Evolutionary conservation across 2,888 invertebrate genomes (phyloP).

Genomic region (Epinotia nisella): DNA sequence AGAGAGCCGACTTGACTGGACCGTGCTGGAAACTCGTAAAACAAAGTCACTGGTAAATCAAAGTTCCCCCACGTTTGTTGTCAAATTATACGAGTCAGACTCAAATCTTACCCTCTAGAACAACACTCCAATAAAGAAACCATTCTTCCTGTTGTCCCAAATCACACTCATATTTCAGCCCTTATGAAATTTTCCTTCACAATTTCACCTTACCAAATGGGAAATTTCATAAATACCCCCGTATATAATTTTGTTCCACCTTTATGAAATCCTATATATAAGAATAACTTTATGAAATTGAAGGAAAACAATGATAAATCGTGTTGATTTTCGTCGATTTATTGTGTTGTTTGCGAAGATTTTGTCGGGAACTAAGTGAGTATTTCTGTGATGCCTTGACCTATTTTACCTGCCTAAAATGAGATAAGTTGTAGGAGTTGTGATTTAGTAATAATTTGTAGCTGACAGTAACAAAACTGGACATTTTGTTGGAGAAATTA

Average conservation of each 20-base stretch:
- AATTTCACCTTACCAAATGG: slow-evolving; percentile 26
- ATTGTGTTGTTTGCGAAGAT: slow-evolving; percentile 39
- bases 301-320: slow-evolving; percentile 41
- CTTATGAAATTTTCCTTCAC: slow-evolving; percentile 37
- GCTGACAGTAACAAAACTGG: background rate
- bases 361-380: slow-evolving; percentile 19
- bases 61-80: background rate
- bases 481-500: background rate
- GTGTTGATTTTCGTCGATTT: slow-evolving; percentile 27
- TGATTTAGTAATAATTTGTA: background rate
- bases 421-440: background rate
- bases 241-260: slow-evolving; percentile 19
- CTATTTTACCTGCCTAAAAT: slow-evolving; percentile 12
- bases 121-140: slow-evolving; percentile 18
- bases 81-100: background rate
- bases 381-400: slow-evolving; percentile 7
- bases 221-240: slow-evolving; percentile 38
- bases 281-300: slow-evolving; percentile 38
- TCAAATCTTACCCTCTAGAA: background rate
- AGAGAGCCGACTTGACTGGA: too few species aligned
- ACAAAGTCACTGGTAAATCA: background rate
- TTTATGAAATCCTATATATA: slow-evolving; percentile 40
- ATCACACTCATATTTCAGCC: slow-evolving; percentile 39
- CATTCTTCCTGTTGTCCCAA: slow-evolving; percentile 26
- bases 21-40: too few species aligned